phyloP scores from a whole-genome alignment of 2,797 vertebrate genomes.

The Hydrophis major region DNA sequence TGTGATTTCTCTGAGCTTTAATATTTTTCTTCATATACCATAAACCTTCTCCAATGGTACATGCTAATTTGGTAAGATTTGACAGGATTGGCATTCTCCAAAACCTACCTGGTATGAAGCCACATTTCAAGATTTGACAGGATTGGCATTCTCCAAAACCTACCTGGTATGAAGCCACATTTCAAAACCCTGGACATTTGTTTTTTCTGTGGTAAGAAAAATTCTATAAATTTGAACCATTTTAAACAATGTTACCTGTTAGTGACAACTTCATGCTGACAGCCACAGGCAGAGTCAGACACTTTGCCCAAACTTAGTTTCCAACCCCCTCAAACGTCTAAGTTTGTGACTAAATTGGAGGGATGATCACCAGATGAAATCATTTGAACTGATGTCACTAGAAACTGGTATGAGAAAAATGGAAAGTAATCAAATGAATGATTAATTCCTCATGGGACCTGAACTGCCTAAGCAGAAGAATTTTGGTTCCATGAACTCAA shows the following conservation, averaged over 20 bases:
- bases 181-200: not conserved
- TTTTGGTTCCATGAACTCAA: not conserved
- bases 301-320: not conserved
- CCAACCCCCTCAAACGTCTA: not conserved
- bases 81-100: too few relatives aligned
- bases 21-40: not conserved
- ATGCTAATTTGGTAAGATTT: not conserved
- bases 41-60: not conserved
- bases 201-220: not conserved
- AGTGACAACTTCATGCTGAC: not conserved
- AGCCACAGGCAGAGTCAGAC: not conserved
- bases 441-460: not conserved
- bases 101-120: too few relatives aligned
- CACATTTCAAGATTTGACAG: not conserved
- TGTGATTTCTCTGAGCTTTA: not conserved
- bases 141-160: not conserved
- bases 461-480: not conserved
- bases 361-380: not conserved
- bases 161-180: not conserved
- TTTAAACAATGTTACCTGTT: not conserved
- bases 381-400: not conserved
- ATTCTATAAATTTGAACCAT: not conserved
- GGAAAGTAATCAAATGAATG: not conserved
- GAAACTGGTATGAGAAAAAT: not conserved
- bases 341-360: not conserved